phyloP scores from a whole-genome alignment of 2,888 invertebrate genomes.

The Tenthredo livida region DNA sequence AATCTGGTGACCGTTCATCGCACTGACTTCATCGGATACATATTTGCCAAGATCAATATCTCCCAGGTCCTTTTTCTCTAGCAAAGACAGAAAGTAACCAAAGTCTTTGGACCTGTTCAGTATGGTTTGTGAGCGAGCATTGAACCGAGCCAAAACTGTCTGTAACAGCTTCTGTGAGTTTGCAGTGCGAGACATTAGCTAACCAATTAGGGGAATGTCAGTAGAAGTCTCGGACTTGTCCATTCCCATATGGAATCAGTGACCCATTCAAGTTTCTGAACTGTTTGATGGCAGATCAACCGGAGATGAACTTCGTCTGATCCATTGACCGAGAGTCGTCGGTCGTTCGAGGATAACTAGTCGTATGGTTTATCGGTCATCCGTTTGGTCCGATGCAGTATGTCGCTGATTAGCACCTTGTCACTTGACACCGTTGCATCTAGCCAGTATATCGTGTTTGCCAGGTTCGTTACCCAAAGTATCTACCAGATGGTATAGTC shows the following conservation, averaged over 20 bases:
- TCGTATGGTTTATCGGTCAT: constrained; percentile 8
- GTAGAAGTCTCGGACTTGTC: background rate
- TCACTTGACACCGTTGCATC: constrained; percentile 17
- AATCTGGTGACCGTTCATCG: background rate
- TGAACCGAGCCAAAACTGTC: background rate
- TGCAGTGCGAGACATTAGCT: background rate
- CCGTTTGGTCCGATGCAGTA: constrained; percentile 1
- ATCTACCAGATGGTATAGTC: background rate
- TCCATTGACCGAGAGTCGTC: constrained; percentile 1
- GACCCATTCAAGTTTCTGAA: background rate
- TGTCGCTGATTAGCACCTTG: constrained; percentile 38
- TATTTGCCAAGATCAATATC: background rate
- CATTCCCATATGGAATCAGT: background rate
- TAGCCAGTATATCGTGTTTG: background rate
- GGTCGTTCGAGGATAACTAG: background rate
- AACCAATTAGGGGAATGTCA: background rate
- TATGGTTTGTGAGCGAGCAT: background rate
- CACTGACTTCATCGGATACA: too few species aligned
- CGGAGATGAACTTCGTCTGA: background rate
- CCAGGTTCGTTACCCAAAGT: constrained; percentile 18
- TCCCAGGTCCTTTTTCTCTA: background rate
- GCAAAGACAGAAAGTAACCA: background rate
- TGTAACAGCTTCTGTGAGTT: background rate
- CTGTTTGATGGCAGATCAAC: background rate
- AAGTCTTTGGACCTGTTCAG: background rate